Evolutionary conservation across 2,113 vertebrate genomes (phyloP).

Genomic region (Myocastor coypus): DNA sequence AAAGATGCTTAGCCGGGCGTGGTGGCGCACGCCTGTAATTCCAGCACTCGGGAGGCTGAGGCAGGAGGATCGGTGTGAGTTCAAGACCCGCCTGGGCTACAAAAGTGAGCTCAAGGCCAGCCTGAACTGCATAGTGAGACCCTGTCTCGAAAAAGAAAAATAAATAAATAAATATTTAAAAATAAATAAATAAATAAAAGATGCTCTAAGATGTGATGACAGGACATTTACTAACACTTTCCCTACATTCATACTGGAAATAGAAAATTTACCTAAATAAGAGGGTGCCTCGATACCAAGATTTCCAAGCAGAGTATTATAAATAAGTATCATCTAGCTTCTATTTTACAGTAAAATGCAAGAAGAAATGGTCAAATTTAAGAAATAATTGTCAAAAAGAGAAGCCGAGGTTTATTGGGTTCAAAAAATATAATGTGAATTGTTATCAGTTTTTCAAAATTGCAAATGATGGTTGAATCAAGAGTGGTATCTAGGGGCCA

Average conservation of each 20-base stretch:
- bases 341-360: not conserved
- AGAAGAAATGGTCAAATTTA: not conserved
- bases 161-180: too few relatives aligned
- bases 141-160: too few relatives aligned
- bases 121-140: too few relatives aligned
- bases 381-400: not conserved
- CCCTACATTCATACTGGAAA: not conserved
- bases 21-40: too few relatives aligned
- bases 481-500: not conserved
- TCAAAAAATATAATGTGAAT: not conserved
- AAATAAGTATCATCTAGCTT: not conserved
- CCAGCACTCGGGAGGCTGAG: too few relatives aligned
- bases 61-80: too few relatives aligned
- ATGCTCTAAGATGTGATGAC: not conserved
- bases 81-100: too few relatives aligned
- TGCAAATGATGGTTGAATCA: conserved; percentile 5
- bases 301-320: not conserved
- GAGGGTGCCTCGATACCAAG: not conserved
- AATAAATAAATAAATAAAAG: too few relatives aligned
- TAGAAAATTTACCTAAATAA: not conserved
- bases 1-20: too few relatives aligned
- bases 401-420: not conserved
- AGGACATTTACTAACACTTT: not conserved
- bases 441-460: not conserved
- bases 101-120: too few relatives aligned